Percentiles rank a stretch among this genome's conserved stretches.
Evolutionary conservation across 2,797 vertebrate genomes (phyloP).

Genomic region (Artibeus lituratus): DNA sequence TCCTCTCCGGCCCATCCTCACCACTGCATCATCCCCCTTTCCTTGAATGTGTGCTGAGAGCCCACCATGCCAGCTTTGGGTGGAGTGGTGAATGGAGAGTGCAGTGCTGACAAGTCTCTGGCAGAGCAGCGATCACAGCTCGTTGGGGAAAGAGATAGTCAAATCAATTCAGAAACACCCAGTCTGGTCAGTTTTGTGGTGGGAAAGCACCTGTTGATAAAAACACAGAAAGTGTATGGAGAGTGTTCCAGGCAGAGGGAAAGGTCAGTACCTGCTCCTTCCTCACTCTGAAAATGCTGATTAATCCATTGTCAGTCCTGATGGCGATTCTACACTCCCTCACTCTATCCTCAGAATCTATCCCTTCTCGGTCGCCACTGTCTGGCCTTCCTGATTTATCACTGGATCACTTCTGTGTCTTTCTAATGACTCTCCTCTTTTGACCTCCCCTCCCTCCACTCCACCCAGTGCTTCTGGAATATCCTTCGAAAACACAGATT

Average conservation of each 20-base stretch:
- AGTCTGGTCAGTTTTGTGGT: background rate
- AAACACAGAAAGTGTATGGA: too few species aligned
- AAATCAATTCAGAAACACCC: too few species aligned
- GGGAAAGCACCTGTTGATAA: background rate
- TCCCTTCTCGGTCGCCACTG: background rate
- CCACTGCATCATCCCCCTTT: background rate
- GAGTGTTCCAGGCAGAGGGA: background rate
- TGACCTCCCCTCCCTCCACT: background rate
- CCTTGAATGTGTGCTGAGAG: background rate
- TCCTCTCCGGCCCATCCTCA: fast-evolving
- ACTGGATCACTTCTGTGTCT: background rate
- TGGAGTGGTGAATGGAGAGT: background rate
- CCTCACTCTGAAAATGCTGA: background rate
- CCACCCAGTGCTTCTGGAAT: background rate
- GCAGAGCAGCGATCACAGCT: background rate
- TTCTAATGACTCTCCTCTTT: background rate
- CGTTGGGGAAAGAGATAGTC: background rate
- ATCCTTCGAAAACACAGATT: background rate
- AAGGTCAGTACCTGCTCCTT: background rate
- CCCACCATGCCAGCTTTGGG: fast-evolving
- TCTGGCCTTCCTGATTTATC: background rate
- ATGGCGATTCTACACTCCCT: background rate
- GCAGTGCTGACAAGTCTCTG: background rate
- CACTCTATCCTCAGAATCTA: too few species aligned
- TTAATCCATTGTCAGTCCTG: background rate